phyloP scores from a whole-genome alignment of 2,113 vertebrate genomes.

The Cottus gobio region DNA sequence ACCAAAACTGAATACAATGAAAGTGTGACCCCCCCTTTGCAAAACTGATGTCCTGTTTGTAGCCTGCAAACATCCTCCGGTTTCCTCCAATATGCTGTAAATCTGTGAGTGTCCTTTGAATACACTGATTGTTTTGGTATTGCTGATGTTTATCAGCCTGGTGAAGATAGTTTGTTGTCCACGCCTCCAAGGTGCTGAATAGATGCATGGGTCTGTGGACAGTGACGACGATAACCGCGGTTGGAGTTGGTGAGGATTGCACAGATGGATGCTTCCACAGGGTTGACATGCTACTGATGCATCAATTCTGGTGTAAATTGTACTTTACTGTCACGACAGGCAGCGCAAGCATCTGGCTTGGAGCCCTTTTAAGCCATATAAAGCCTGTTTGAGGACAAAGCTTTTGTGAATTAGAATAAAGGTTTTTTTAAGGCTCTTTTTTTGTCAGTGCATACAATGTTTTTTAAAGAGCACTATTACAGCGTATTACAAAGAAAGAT shows the following conservation, averaged over 20 bases:
- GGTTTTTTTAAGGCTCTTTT: too few species aligned
- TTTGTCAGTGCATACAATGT: background rate
- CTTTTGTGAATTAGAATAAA: background rate
- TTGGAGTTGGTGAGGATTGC: background rate
- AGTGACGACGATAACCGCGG: background rate
- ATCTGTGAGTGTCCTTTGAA: background rate
- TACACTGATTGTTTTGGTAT: background rate
- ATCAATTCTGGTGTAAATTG: conserved; percentile 30
- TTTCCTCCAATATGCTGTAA: background rate
- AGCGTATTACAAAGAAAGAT: background rate
- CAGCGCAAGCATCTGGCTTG: conserved; percentile 27
- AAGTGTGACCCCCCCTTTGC: too few species aligned
- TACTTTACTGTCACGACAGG: conserved; percentile 33
- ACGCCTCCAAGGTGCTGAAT: background rate
- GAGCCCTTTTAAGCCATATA: background rate
- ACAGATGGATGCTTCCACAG: background rate
- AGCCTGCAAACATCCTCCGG: background rate
- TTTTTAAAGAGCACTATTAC: background rate
- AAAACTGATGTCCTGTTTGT: background rate
- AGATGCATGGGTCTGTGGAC: background rate
- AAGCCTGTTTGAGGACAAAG: background rate
- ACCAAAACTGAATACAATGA: background rate
- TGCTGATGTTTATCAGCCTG: background rate
- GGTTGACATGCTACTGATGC: background rate
- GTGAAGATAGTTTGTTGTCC: background rate